Evolutionary conservation across 2,888 invertebrate species (phyloP), one percentile per base, ranked within the genome.

Genomic region (Drepana falcataria): DNA sequence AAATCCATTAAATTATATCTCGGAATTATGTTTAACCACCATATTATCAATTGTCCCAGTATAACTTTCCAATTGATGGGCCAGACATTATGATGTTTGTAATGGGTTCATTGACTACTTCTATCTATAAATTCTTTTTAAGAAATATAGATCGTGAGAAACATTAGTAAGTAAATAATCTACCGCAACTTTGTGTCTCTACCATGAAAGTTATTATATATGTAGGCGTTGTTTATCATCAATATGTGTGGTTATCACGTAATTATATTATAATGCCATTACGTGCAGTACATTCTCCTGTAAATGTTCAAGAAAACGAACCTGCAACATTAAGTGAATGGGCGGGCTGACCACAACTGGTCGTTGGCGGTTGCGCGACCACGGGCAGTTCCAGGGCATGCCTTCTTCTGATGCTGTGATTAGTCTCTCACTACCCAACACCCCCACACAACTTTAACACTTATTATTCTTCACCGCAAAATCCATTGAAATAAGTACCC

Each of bases 301-400:
- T 9, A 3, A 9, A 9, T 44, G 44, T 9, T 44, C 44, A 3
- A 9, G 3, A 44, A 63, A 64, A 81, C 87, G 69, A 77, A 91
- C 91, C 89, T 88, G 81, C 54, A 77, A 61, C 54, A 83, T 64
- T 59, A 84, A 69, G 53, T 83, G 81, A 54, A 83, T 71, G 56
- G 87, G 83, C 56, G 79, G 78, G 65, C 81, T 85, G 71, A 85
- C 81, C 68, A 71, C 77, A 47, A 77, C 73, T 61, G 83, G 78
- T 54, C 77, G 77, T 74, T 79, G 85, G 54, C 81, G 84, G 60
- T 82, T 83, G 52, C 82, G 83, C 59, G 90, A 88, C 90, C 91
- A 91, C 68, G 88, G 88, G 62, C 90, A 91, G 60, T 69, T 85
- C 89, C 88, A 89, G 67, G 89, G 86, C 90, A 89, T 89, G 44